These are phyloP conservation scores for Dolichopus griseipennis DNA, from an alignment of 2,888 invertebrate genomes.

Conservation along the genomic window DNA sequence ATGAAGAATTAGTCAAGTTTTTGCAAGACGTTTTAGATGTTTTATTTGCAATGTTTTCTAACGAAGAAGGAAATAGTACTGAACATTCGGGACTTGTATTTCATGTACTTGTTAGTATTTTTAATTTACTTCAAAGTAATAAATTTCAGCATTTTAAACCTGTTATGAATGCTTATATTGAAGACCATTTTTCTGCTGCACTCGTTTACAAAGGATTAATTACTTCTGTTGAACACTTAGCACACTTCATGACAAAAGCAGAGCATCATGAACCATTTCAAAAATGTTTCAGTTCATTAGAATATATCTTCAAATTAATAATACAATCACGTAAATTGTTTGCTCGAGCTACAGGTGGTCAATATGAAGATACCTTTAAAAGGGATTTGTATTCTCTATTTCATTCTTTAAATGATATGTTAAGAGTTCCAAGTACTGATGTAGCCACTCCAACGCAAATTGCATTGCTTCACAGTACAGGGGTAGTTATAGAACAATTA, in stretches of 20 bases:
- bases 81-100: slow-evolving; percentile 86
- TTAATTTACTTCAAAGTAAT: slow-evolving; percentile 78
- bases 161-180: slow-evolving; percentile 88
- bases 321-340: slow-evolving; percentile 80
- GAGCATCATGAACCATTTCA: slow-evolving; percentile 84
- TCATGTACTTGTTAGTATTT: slow-evolving; percentile 83
- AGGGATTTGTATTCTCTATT: slow-evolving; percentile 74
- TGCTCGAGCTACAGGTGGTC: slow-evolving; percentile 76
- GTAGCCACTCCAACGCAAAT: slow-evolving; percentile 72
- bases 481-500: slow-evolving; percentile 75
- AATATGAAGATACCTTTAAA: slow-evolving; percentile 80
- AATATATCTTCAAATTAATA: slow-evolving; percentile 86
- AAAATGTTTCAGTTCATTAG: slow-evolving; percentile 81
- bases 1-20: slow-evolving; percentile 90
- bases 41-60: slow-evolving; percentile 85
- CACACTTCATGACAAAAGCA: slow-evolving; percentile 74
- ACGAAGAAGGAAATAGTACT: slow-evolving; percentile 84
- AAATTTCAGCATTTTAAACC: slow-evolving; percentile 92
- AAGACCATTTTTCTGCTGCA: slow-evolving; percentile 89
- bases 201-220: slow-evolving; percentile 86
- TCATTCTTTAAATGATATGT: slow-evolving; percentile 67
- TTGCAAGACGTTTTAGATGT: slow-evolving; percentile 90
- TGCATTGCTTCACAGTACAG: slow-evolving; percentile 70
- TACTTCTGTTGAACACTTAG: slow-evolving; percentile 82
- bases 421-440: slow-evolving; percentile 59